Evolutionary conservation across 2,888 invertebrate species (phyloP).

Genomic region (Teleiodes luculella): DNA sequence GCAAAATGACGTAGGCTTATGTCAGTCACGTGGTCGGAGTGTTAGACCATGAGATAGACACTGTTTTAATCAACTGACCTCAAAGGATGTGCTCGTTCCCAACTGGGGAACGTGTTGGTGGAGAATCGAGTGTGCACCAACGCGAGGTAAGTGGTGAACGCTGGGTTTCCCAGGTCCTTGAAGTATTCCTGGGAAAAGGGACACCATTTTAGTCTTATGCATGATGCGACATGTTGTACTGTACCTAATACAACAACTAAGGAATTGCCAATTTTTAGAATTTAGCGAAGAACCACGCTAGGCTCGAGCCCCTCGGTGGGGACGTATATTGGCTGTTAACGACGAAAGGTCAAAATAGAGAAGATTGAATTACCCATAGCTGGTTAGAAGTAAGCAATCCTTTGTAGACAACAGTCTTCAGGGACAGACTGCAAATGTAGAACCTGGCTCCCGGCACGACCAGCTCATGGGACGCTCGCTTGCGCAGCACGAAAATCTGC

Average conservation of each 20-base stretch:
- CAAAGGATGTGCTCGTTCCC: slow-evolving; percentile 99
- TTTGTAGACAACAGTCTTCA: slow-evolving; percentile 96
- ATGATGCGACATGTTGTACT: neutral
- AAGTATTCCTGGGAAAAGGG: slow-evolving; percentile 81
- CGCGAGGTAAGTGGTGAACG: slow-evolving; percentile 96
- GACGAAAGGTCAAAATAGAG: no score
- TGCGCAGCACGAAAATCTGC: slow-evolving; percentile 94
- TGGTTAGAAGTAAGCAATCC: slow-evolving; percentile 98
- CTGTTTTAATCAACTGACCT: neutral
- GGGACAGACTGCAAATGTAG: slow-evolving; percentile 97
- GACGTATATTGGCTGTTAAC: no score
- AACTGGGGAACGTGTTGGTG: slow-evolving; percentile 99
- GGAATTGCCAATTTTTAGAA: no score
- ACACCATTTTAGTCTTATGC: neutral
- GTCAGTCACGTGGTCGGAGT: no score
- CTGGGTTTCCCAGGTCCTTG: slow-evolving; percentile 83
- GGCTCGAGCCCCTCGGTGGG: no score
- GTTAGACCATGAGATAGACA: no score
- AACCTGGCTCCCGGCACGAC: slow-evolving; percentile 91
- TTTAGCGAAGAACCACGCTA: no score
- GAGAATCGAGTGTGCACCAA: slow-evolving; percentile 99
- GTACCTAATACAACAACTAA: no score
- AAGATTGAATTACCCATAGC: slow-evolving; percentile 80
- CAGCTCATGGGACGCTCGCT: slow-evolving; percentile 94
- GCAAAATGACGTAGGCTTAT: no score